Evolutionary conservation across 2,888 invertebrate species (phyloP).

Genomic region (Nycteola revayana): DNA sequence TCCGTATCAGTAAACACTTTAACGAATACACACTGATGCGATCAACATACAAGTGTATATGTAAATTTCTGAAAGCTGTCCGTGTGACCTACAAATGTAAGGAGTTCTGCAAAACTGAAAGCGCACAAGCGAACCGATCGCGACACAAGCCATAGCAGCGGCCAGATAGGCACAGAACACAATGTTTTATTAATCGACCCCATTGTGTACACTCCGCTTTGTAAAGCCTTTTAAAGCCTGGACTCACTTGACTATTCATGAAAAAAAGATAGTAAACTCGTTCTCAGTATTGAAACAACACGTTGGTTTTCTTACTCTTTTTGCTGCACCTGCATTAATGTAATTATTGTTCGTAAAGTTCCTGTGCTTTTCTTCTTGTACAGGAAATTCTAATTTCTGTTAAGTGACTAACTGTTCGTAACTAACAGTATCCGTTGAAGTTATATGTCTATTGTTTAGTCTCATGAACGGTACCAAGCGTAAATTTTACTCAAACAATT

Average conservation of each 20-base stretch:
- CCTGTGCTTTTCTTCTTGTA: conserved; percentile 9
- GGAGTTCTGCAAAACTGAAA: conserved; percentile 28
- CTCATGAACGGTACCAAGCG: no score
- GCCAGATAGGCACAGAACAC: conserved; percentile 43
- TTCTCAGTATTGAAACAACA: no score
- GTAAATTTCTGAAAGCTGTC: conserved; percentile 65
- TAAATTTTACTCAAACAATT: no score
- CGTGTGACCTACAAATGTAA: conserved; percentile 58
- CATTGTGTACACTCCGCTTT: conserved; percentile 46
- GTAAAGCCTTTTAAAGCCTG: conserved; percentile 44
- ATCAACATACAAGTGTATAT: conserved; percentile 42
- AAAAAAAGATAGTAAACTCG: conserved; percentile 27
- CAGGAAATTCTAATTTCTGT: conserved; percentile 15
- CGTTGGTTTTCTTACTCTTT: no score
- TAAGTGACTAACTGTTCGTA: conserved; percentile 16
- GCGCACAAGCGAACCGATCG: conserved; percentile 30
- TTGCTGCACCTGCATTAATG: conserved; percentile 7
- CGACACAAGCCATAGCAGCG: conserved; percentile 26
- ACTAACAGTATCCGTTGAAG: conserved; percentile 14
- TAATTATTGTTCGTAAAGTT: conserved; percentile 22
- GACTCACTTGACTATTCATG: conserved; percentile 46
- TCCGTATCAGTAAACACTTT: conserved; percentile 25
- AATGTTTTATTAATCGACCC: conserved; percentile 68
- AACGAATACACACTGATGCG: conserved; percentile 30
- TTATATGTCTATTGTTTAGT: conserved; percentile 9